A percentile compares a stretch with the other conserved stretches of the same genome.
Evolutionary conservation across 2,888 invertebrate genomes (phyloP).

Genomic region (Schizotus pectinicornis): DNA sequence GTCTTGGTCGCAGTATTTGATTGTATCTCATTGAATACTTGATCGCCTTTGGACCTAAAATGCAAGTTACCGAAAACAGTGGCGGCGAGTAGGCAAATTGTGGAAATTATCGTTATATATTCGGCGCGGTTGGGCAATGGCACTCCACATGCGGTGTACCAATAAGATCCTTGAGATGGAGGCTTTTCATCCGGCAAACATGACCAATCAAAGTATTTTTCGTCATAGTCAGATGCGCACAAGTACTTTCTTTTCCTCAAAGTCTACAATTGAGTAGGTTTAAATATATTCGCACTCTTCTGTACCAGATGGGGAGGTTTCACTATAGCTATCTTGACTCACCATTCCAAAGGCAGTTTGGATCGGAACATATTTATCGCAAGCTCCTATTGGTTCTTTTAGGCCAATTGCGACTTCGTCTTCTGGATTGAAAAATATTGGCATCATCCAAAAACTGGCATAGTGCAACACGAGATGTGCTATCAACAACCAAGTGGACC

Average conservation of each 20-base stretch:
- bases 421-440: constrained; percentile 71
- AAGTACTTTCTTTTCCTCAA: constrained; percentile 73
- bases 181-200: constrained; percentile 65
- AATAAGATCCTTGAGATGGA: constrained; percentile 63
- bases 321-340: constrained; percentile 40
- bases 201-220: constrained; percentile 77
- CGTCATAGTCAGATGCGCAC: constrained; percentile 73
- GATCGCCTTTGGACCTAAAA: constrained; percentile 55
- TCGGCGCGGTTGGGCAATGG: constrained; percentile 71
- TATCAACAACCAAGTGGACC: constrained; percentile 55
- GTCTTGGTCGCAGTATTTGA: constrained; percentile 42
- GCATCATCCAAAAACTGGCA: constrained; percentile 65
- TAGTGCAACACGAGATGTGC: constrained; percentile 68
- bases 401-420: constrained; percentile 71
- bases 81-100: constrained; percentile 64
- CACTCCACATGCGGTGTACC: constrained; percentile 82
- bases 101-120: constrained; percentile 66
- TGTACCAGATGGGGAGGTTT: not conserved
- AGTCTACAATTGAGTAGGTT: constrained; percentile 60
- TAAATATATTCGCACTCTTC: not conserved
- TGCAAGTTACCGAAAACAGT: constrained; percentile 65
- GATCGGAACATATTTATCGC: constrained; percentile 66
- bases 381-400: constrained; percentile 78
- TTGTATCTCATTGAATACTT: constrained; percentile 39
- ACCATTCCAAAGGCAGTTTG: constrained; percentile 74